These are phyloP conservation scores for Trichonephila clavipes DNA, from an alignment of 1,140 invertebrate species.

Conservation along the genomic window DNA sequence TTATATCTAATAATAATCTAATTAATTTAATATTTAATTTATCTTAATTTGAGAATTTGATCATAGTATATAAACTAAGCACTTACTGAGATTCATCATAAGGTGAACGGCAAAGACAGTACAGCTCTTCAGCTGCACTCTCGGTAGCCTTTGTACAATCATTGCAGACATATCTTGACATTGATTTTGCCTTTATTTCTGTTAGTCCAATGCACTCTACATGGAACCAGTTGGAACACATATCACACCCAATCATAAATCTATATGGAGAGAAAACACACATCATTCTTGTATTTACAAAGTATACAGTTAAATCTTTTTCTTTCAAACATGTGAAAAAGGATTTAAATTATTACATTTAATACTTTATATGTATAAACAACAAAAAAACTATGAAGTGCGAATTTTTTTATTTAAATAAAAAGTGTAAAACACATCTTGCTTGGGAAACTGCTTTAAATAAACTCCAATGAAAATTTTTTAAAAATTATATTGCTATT, in stretches of 20 bases:
- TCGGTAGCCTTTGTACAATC: conserved; percentile 85
- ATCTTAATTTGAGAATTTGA: too few species aligned
- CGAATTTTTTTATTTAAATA: too few species aligned
- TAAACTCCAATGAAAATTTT: too few species aligned
- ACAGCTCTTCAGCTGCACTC: conserved; percentile 85
- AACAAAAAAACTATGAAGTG: too few species aligned
- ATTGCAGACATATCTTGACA: conserved; percentile 92
- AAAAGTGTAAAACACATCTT: too few species aligned
- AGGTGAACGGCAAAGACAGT: conserved; percentile 96
- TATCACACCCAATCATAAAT: conserved; percentile 98
- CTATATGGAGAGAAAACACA: conserved; percentile 82
- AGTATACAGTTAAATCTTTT: neutral
- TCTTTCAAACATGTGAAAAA: too few species aligned
- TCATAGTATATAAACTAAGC: neutral
- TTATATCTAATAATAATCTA: too few species aligned
- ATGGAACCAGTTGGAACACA: conserved; percentile 99
- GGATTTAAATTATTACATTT: too few species aligned
- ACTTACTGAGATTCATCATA: conserved; percentile 98
- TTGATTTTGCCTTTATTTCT: conserved; percentile 93
- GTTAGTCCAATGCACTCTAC: conserved; percentile 97
- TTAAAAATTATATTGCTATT: too few species aligned
- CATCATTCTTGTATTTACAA: neutral
- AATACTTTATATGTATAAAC: too few species aligned
- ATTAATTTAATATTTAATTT: too few species aligned
- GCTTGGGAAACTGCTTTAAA: too few species aligned